Base-by-base conservation (phyloP, 1,140 invertebrate genomes). In the Drosophila serrata region DNA sequence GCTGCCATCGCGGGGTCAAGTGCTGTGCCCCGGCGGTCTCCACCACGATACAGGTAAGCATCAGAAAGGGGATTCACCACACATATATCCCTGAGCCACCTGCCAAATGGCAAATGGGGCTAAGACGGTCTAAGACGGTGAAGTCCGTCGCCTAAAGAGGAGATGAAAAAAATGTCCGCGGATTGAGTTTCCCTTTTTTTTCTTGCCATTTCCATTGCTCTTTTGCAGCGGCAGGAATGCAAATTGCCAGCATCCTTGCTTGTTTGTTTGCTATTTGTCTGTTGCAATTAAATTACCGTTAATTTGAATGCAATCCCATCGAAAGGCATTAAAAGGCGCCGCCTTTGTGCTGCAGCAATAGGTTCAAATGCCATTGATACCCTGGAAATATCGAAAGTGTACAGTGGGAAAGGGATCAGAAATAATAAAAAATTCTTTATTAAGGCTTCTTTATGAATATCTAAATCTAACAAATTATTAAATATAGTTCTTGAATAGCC, bases 1-100 rank as follows among this genome's bases (percentile, higher is more conserved):
- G 90, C 46, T 96, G 95, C 84, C 91, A 92, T 82, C 87, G 79
- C 49, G 75, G 76, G 13, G 93, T 92, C 42, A 93, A 93, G 56
- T 95, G 94, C 74, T 96, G 95, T 90, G 91, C 93, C 56, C 95
- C 95, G 8, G 93, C 93, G 51, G 91, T 94, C 13, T 94, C 94
- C 45, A 94, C 94, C 42, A 95, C 95, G 19, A 94, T 95, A 33
- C 93, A 94, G 73, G 94, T 95, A 45, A 92, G 93, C 78, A n/a
- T 0, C 17, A 22, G 35, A 9, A 17, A 8, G 22, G 12, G 17
- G 48, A 35, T 42, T 33, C 39, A 11, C n/a, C 29, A 15, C 24
- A 8, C 19, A 1, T 7, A 15, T 35, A 53, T 33, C 27, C 45
- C 6, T 8, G 29, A 3, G 29, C n/a, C 55, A 45, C 15, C 17